Conservation (phyloP, 2,113 vertebrate genomes). For the Tylochromis polylepis region DNA sequence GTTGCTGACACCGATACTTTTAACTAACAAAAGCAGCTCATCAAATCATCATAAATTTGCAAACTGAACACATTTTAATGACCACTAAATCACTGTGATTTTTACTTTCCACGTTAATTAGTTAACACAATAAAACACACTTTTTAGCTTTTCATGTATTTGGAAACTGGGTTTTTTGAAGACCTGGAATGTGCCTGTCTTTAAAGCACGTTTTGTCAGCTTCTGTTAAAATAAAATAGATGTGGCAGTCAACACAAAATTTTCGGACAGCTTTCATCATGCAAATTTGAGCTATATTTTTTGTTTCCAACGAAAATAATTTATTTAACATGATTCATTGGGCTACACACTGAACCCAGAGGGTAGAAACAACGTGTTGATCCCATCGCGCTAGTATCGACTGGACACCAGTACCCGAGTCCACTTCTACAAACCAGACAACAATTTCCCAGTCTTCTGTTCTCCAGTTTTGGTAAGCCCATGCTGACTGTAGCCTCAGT, state of each 20-base stretch:
- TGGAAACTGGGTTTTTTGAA: not conserved
- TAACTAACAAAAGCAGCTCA: not conserved
- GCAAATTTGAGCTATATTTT: not conserved
- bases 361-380: not conserved
- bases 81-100: not conserved
- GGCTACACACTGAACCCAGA: not conserved
- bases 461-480: not conserved
- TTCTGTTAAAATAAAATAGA: not conserved
- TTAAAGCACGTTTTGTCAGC: not conserved
- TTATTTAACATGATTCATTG: not conserved
- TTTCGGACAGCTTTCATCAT: not conserved
- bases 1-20: accelerated
- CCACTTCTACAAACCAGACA: not conserved
- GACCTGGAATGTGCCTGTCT: not conserved
- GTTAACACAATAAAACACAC: not conserved
- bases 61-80: not conserved
- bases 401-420: not conserved
- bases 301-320: not conserved
- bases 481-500: not conserved
- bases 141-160: not conserved
- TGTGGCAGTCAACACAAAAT: not conserved
- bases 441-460: not conserved
- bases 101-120: not conserved
- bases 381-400: not conserved
- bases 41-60: not conserved